These are phyloP conservation scores for Chrysolina haemoptera DNA, from an alignment of 2,888 invertebrate genomes.

Conservation along the genomic window DNA sequence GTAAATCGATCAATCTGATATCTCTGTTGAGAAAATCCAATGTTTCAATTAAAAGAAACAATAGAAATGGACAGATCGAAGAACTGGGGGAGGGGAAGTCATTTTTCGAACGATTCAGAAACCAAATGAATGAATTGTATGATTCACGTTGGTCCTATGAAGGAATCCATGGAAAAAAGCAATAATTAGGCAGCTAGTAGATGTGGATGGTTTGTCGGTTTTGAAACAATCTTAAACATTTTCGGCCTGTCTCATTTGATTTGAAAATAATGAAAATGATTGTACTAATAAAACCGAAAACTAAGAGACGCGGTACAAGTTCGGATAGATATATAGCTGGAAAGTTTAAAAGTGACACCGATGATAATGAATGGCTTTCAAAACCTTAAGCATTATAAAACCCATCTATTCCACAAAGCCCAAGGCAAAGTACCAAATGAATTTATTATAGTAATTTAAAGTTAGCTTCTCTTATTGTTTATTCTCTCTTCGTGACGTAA, in stretches of 20 bases:
- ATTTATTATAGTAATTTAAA: conserved; percentile 15
- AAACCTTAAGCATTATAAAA: conserved; percentile 13
- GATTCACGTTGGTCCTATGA: no score
- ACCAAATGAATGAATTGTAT: no score
- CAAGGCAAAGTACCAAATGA: conserved; percentile 10
- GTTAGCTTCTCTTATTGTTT: conserved; percentile 7
- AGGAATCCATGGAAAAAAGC: no score
- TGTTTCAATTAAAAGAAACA: no score
- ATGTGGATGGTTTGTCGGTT: no score
- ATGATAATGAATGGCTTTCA: conserved; percentile 11
- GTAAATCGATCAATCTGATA: no score
- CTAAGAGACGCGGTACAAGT: not conserved
- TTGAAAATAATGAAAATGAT: not conserved
- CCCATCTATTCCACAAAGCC: conserved; percentile 16
- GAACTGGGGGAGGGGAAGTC: no score
- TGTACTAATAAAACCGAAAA: not conserved
- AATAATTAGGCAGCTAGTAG: no score
- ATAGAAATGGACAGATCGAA: no score
- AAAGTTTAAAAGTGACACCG: conserved; percentile 17
- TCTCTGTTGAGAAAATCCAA: no score
- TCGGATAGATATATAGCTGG: conserved; percentile 13
- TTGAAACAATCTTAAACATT: no score
- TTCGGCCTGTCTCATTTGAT: not conserved
- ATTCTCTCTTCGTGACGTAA: conserved; percentile 9
- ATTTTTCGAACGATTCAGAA: no score